Percentiles rank a stretch among this genome's conserved stretches.
These are phyloP conservation scores for Tillus elongatus DNA, from an alignment of 2,888 invertebrate genomes.

Conservation along the genomic window DNA sequence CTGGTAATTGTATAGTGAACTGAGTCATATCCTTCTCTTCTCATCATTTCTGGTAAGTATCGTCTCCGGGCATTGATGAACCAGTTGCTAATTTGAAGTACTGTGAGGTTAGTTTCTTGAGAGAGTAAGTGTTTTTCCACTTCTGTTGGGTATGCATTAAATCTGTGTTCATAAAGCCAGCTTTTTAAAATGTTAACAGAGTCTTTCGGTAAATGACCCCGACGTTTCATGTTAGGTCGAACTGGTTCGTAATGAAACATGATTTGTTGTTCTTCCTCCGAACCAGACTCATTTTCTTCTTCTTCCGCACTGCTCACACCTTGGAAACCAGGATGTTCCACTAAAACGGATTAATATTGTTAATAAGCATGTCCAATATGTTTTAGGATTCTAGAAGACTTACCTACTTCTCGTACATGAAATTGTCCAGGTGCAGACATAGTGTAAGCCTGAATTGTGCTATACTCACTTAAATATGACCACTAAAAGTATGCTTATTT, in stretches of 20 bases:
- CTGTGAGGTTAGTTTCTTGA: conserved; percentile 39
- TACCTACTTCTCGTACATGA: conserved; percentile 24
- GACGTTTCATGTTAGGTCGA: conserved; percentile 29
- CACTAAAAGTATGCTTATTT: too few species aligned
- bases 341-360: conserved; percentile 9
- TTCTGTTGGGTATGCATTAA: conserved; percentile 41
- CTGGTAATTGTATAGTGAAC: conserved; percentile 40
- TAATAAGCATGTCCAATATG: too few species aligned
- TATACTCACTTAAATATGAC: too few species aligned
- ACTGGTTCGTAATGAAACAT: conserved; percentile 24
- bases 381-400: too few species aligned
- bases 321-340: conserved; percentile 28
- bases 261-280: conserved; percentile 29
- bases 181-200: conserved; percentile 39
- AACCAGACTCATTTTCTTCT: conserved; percentile 31
- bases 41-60: conserved; percentile 41
- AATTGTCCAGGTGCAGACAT: conserved; percentile 26
- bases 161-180: conserved; percentile 41
- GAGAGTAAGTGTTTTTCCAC: conserved; percentile 40
- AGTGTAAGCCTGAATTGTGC: too few species aligned
- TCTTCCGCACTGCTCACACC: conserved; percentile 32
- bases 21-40: conserved; percentile 40
- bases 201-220: conserved; percentile 40
- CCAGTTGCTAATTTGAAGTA: conserved; percentile 42
- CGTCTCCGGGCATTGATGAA: conserved; percentile 39